phyloP scores from a whole-genome alignment of 2,113 vertebrate genomes.

The Bungarus multicinctus region DNA sequence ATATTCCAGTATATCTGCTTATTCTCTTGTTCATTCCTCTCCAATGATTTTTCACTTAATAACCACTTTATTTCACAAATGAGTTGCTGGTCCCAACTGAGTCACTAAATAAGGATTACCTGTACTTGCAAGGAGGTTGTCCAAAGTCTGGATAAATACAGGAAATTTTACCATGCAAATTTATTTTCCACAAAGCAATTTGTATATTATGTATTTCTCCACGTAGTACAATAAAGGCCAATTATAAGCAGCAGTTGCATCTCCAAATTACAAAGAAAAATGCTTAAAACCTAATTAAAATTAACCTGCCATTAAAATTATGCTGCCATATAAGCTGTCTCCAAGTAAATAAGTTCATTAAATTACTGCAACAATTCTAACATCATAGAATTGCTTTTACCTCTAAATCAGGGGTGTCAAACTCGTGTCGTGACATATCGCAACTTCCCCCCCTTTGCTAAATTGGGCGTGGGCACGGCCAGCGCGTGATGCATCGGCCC shows the following conservation, averaged over 20 bases:
- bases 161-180: background rate
- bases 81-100: background rate
- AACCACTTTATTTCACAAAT: background rate
- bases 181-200: background rate
- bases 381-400: background rate
- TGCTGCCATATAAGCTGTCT: background rate
- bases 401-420: too few species aligned
- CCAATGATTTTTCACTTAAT: background rate
- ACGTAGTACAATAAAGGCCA: background rate
- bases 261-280: background rate
- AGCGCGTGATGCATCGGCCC: too few species aligned
- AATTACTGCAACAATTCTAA: background rate
- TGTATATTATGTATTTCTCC: background rate
- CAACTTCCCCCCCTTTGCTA: too few species aligned
- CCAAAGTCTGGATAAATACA: background rate
- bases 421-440: too few species aligned
- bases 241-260: background rate
- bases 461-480: too few species aligned
- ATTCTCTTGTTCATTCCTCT: background rate
- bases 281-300: background rate
- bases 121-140: background rate
- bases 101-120: background rate
- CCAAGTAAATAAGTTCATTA: background rate
- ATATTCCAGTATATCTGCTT: background rate
- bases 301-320: too few species aligned